Base-by-base conservation (phyloP, 2,797 vertebrate genomes). In the Gallinago solitaria region DNA sequence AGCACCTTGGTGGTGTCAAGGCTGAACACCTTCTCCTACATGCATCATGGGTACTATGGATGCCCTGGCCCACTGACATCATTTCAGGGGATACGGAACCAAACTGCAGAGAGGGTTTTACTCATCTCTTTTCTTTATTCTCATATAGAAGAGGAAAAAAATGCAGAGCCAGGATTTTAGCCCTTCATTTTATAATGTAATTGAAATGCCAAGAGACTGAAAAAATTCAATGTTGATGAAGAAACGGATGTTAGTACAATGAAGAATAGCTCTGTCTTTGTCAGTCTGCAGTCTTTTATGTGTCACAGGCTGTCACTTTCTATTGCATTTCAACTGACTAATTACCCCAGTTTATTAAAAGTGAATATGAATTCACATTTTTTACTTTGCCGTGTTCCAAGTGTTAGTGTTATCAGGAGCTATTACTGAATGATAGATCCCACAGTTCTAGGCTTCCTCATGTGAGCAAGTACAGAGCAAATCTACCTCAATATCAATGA, bases 261-360 rank as follows among this genome's bases (percentile, higher is more conserved):
- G 92, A 96, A 97, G 96, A 97, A 95, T 90, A 97, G 91, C 76
- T 97, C 96, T 88, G 87, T 97, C 97, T 98, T 97, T 97, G 95
- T 97, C 96, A 96, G 92, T 93, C 18, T 71, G 93, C 94, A 93
- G 19, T 97, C 96, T 97, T 98, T 95, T 96, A 90, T 95, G 88
- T 97, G 97, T 97, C 97, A 97, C 95, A 97, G 94, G 50, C 95
- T 97, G 96, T 96, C 97, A 95, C 90, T 97, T 97, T 97, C 97
- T 96, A 93, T 97, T 93, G 87, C 77, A 24, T 96, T 97, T 97
- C 97, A 96, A 91, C 89, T 97, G 96, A 97, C 96, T 97, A 97
- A 98, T 98, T 97, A 97, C 91, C 83, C 70, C 93, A 88, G 95
- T 97, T 98, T 97, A 97, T 97, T 98, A 98, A 97, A 98, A 97